These are phyloP conservation scores for Acanthopagrus latus DNA, from an alignment of 2,797 vertebrate genomes.

Conservation along the genomic window DNA sequence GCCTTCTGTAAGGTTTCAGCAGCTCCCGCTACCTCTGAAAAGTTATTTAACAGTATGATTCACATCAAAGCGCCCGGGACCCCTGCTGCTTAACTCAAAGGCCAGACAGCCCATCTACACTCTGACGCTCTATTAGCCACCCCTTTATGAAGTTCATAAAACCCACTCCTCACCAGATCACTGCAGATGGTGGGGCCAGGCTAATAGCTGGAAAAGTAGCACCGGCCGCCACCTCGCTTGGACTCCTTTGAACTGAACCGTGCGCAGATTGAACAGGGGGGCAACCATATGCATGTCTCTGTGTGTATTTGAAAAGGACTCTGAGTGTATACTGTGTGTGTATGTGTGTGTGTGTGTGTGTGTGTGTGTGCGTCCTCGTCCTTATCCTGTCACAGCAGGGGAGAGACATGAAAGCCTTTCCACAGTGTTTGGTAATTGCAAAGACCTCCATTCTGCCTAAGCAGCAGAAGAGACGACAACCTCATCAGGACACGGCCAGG, in stretches of 20 bases:
- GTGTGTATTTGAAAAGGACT: constrained; percentile 53
- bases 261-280: constrained; percentile 83
- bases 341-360: constrained; percentile 26
- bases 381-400: constrained; percentile 71
- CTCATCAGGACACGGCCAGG: constrained; percentile 79
- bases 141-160: constrained; percentile 94
- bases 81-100: constrained; percentile 91
- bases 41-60: constrained; percentile 92
- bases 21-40: constrained; percentile 86
- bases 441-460: constrained; percentile 83
- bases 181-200: constrained; percentile 89
- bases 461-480: constrained; percentile 81
- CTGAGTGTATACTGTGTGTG: not conserved
- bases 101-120: constrained; percentile 87
- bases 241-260: constrained; percentile 91
- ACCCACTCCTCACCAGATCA: constrained; percentile 90
- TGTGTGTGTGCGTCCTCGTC: constrained; percentile 45
- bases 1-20: constrained; percentile 82
- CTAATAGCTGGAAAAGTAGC: constrained; percentile 90
- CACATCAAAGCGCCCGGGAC: constrained; percentile 91
- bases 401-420: constrained; percentile 91
- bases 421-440: constrained; percentile 86
- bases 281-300: constrained; percentile 53
- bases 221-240: constrained; percentile 86
- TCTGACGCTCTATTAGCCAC: constrained; percentile 91